Base-by-base conservation (phyloP, 1,140 invertebrate genomes). In the Drosophila arizonae region DNA sequence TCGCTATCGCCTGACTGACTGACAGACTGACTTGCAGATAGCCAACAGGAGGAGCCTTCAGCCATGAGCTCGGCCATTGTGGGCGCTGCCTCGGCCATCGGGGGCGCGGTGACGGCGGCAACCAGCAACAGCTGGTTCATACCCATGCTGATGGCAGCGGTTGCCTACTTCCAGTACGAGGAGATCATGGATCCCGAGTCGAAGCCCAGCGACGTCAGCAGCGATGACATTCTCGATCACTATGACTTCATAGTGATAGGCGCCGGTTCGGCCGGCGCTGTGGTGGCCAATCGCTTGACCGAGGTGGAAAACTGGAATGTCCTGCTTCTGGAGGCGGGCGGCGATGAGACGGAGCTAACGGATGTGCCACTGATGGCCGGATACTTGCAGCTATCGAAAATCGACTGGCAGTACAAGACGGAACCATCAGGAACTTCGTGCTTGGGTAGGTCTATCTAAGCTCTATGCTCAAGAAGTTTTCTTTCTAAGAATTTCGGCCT, bases 361-460 rank as follows among this genome's bases (percentile, higher is more conserved):
- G 96, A 97, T 79, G 96, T 98, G 0, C 97, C 97, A 2, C 92
- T 97, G 1, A 93, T 98, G 71, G 97, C 97, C 0, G 97, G 95
- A 1, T 97, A 97, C 81, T 91, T 98, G 6, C 97, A 98, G 90
- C 93, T 97, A 6, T 97, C 96, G 64, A 95, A 97, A 87, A 92
- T 98, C 10, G 97, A 98, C 89, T 99, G 97, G 97, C 94, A 96
- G 81, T 98, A 98, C 90, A 97, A 97, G 91, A 97, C 96, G 3
- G 97, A 97, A 90, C 96, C 97, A 0, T 96, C 97, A 90, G 95
- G 95, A 57, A 95, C 95, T 4, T 94, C 95, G 0, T 97, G 97
- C 88, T 93, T 97, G 78, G 97, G 96, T 94, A 92, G 89, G 81
- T 69, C 0, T 9, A 8, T 24, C n/a, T 1, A 6, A 15, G 0